Base-by-base conservation (phyloP, 2,888 invertebrate genomes). In the Aphodius granarius region DNA sequence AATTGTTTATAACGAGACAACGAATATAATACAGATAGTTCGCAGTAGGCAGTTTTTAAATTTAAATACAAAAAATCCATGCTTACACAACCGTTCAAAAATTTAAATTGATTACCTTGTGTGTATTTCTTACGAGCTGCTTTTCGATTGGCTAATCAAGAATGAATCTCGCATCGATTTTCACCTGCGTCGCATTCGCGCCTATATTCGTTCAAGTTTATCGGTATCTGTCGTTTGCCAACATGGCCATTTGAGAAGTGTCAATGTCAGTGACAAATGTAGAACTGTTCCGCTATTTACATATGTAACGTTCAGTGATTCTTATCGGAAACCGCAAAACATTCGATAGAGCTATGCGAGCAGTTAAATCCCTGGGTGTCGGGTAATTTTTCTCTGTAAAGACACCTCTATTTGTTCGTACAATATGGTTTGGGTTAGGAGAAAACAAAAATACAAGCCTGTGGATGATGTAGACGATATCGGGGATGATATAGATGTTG, bases 401-500 rank as follows among this genome's bases (percentile, higher is more conserved):
- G 13, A 43, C 43, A 13, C 13, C 6, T 43, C 19, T 16, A 6
- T 5, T 6, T 64, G 63, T 63, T 23, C 66, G 17, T 15, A 66
- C 81, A 82, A 81, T 78, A 83, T 83, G 83, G 79, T 82, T 77
- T 82, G 82, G n/a, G 79, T 80, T 77, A 78, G 82, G 64, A 78
- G 78, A 63, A 82, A 82, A 73, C 78, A 81, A 66, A 84, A 83
- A 71, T 85, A 85, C 78, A 82, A 83, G 79, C 81, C 80, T 70
- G 83, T 84, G n/a, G 80, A 82, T 21, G 79, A 81, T 20, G 78
- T 78, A 62, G 79, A 76, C 16, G 81, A 81, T 71, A 85, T 85
- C 76, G 82, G 82, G n/a, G 80, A 82, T 64, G 84, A 85, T 76
- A 81, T 85, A 64, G 85, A 85, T 43, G 65, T 73, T 18, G 81